These are phyloP conservation scores for Haliclona indistincta DNA, from an alignment of 37 sponge, comb jelly and placozoan genomes.

Conservation along the genomic window DNA sequence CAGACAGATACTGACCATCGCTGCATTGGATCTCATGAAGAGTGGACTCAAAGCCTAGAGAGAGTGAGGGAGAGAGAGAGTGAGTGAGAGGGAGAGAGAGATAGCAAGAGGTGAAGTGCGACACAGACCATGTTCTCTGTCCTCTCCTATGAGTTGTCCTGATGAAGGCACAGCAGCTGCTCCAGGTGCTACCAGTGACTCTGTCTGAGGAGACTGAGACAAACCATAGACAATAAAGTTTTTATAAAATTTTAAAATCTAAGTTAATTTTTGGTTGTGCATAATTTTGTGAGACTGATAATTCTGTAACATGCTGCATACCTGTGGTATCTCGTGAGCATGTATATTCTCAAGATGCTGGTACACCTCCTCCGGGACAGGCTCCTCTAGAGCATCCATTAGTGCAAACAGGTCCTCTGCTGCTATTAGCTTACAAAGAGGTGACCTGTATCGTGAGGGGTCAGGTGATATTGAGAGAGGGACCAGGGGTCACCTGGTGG, in stretches of 20 bases:
- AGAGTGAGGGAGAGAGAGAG: neutral
- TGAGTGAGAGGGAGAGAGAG: neutral
- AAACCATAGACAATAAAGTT: too few species aligned
- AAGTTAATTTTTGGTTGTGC: too few species aligned
- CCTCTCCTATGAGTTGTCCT: neutral
- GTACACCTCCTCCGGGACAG: slow-evolving; percentile 64
- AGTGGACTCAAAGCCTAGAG: slow-evolving; percentile 60
- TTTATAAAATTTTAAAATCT: too few species aligned
- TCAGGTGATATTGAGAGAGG: neutral
- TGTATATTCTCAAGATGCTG: slow-evolving; percentile 65
- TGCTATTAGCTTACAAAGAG: slow-evolving; percentile 52
- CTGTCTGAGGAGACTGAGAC: neutral
- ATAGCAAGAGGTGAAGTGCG: slow-evolving; percentile 1
- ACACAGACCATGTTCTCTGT: neutral
- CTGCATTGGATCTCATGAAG: slow-evolving; percentile 67
- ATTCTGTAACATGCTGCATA: neutral
- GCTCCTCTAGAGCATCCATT: slow-evolving; percentile 68
- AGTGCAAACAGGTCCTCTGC: slow-evolving; percentile 66
- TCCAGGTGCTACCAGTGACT: neutral
- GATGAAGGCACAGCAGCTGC: neutral
- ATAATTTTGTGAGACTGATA: too few species aligned
- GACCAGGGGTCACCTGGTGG: slow-evolving; percentile 50
- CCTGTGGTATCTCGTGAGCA: neutral
- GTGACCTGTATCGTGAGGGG: slow-evolving; percentile 49
- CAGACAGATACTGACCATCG: slow-evolving; percentile 58